Base-by-base conservation (phyloP, 2,888 invertebrate genomes). In the Agonopterix alstromeriana region DNA sequence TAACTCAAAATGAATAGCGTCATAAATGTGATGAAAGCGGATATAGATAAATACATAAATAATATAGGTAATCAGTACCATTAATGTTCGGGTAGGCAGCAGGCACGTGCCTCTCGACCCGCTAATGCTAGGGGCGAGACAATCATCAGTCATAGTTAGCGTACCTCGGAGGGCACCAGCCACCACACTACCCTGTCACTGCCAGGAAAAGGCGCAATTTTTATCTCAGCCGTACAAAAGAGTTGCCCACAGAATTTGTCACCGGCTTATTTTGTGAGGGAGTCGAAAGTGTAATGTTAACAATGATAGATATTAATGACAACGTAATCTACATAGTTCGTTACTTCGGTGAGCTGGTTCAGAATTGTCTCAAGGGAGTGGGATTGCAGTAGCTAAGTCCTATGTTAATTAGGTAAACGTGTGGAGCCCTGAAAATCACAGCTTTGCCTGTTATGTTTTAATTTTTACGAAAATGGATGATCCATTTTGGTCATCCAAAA, bases 91-190 rank as follows among this genome's bases (percentile, higher is more conserved):
- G 58, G 56, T 56, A 54, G 73, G 64, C 81, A 77, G 56, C 56
- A 54, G 73, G 64, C 81, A 77, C 79, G 80, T 77, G 79, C 61
- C 65, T 62, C 62, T 63, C 56, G 59, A 63, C 58, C 59, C 64
- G 63, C 70, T 81, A 78, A 79, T 80, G 74, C 68, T 51, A 61
- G 73, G 86, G 85, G 85, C 80, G 82, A 67, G 66, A 63, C 71
- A 63, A 62, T 76, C 83, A 86, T 87, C 83, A 79, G 66, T 88
- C 86, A 85, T 79, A 82, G 86, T 86, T 83, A 85, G 75, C 62
- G 59, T 63, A 57, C 67, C 70, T 66, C 68, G 60, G 63, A 68
- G 67, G 73, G 67, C 65, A 49, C 65, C 71, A 74, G 69, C 69
- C 58, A 69, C 67, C 60, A 54, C 63, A 51, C 65, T 57, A 56